phyloP scores from a whole-genome alignment of 2,797 vertebrate species.

The Acanthurus tractus region DNA sequence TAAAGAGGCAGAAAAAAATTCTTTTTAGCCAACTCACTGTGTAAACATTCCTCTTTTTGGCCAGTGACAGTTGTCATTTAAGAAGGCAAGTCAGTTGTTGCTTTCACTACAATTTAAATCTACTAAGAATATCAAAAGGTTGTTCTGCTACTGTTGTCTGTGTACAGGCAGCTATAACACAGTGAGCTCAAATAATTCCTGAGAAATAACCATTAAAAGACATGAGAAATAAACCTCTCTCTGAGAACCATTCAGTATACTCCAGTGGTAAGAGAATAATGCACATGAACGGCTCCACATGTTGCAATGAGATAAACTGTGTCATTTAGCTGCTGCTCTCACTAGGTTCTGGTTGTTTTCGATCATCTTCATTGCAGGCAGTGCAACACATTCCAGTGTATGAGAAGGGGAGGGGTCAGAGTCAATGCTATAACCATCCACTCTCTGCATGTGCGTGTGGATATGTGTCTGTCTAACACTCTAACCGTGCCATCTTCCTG shows the following conservation, averaged over 20 bases:
- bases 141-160: background rate
- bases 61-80: background rate
- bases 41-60: background rate
- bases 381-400: constrained; percentile 47
- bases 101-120: background rate
- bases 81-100: background rate
- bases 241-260: constrained; percentile 9
- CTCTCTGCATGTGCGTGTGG: constrained; percentile 13
- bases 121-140: too few relatives aligned
- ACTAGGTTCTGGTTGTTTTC: constrained; percentile 50
- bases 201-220: background rate
- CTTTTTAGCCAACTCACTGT: background rate
- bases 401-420: constrained; percentile 17
- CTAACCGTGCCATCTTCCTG: constrained; percentile 67
- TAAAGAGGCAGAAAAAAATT: background rate
- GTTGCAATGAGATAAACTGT: constrained; percentile 51
- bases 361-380: constrained; percentile 61
- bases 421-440: constrained; percentile 52
- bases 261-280: constrained; percentile 10
- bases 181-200: background rate
- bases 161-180: background rate
- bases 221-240: background rate
- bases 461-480: constrained; percentile 23
- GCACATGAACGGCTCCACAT: constrained; percentile 24
- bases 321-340: constrained; percentile 66